Evolutionary conservation across 2,113 vertebrate species (phyloP).

Genomic region (Labeo rohita): DNA sequence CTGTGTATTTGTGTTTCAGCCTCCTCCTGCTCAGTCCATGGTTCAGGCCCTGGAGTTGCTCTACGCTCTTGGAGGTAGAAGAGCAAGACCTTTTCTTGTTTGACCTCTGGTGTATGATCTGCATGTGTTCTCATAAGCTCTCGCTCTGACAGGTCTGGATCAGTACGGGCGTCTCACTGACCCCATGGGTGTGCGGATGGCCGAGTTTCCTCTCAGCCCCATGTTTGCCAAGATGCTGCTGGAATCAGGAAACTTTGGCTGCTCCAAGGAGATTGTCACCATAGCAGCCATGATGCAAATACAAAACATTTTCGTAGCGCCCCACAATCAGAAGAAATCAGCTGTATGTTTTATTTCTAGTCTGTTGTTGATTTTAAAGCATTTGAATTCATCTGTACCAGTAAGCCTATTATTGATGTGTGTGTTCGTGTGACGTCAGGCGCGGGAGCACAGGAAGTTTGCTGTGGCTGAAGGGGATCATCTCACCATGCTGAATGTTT

Average conservation of each 20-base stretch:
- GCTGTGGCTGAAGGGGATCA: conserved; percentile 98
- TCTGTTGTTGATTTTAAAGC: background rate
- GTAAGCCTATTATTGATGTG: background rate
- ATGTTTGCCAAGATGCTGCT: conserved; percentile 99
- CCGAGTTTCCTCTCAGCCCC: conserved; percentile 95
- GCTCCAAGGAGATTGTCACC: conserved; percentile 95
- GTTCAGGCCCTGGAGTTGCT: conserved; percentile 96
- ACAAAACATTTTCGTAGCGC: conserved; percentile 91
- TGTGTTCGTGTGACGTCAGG: conserved; percentile 70
- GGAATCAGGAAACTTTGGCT: conserved; percentile 97
- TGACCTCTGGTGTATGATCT: background rate
- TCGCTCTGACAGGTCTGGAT: conserved; percentile 83
- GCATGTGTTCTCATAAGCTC: conserved; percentile 22
- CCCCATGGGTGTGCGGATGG: conserved; percentile 92
- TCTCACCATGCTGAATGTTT: conserved; percentile 97
- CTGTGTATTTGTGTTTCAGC: conserved; percentile 71
- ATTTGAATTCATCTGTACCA: background rate
- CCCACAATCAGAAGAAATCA: conserved; percentile 89
- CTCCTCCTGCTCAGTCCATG: conserved; percentile 97
- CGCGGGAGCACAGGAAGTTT: conserved; percentile 92
- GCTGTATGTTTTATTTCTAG: conserved; percentile 79
- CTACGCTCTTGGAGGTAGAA: conserved; percentile 94
- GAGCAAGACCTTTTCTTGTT: background rate
- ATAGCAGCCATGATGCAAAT: conserved; percentile 99
- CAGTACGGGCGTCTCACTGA: conserved; percentile 93